Conservation (phyloP, 2,888 invertebrate genomes). For the Electrophaes corylata region DNA sequence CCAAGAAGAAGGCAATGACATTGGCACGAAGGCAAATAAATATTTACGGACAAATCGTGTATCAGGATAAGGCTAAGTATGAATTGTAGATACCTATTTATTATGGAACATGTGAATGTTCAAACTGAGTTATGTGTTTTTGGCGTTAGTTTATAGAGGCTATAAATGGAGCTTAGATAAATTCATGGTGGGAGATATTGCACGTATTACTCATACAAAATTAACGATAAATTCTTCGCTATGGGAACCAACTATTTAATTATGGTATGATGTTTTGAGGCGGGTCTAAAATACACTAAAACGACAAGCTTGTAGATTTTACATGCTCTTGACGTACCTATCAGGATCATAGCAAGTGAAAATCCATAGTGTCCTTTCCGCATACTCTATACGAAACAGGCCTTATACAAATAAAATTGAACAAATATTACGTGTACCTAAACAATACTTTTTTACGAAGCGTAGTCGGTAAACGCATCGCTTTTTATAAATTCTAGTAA, state of each 20-base stretch:
- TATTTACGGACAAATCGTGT: slow-evolving; percentile 44
- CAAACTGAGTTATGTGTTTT: slow-evolving; percentile 66
- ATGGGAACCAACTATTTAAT: background rate
- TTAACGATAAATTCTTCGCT: slow-evolving; percentile 5
- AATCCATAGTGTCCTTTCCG: no score
- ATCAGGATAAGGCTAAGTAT: slow-evolving; percentile 46
- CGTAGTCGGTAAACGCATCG: no score
- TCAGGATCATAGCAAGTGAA: no score
- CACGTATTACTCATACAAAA: slow-evolving; percentile 12
- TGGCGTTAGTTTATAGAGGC: slow-evolving; percentile 62
- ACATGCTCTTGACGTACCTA: no score
- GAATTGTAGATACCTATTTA: slow-evolving; percentile 53
- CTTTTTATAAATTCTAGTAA: no score
- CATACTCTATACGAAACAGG: no score
- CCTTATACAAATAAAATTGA: no score
- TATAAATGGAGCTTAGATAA: slow-evolving; percentile 54
- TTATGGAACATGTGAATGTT: slow-evolving; percentile 58
- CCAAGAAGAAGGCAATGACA: no score
- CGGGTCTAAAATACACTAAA: no score
- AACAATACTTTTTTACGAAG: no score
- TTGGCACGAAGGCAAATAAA: slow-evolving; percentile 4
- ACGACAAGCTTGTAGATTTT: no score
- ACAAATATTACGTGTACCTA: no score
- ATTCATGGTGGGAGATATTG: slow-evolving; percentile 47
- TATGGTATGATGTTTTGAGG: background rate